phyloP scores from a whole-genome alignment of 1,140 invertebrate species.

The Cherax quadricarinatus region DNA sequence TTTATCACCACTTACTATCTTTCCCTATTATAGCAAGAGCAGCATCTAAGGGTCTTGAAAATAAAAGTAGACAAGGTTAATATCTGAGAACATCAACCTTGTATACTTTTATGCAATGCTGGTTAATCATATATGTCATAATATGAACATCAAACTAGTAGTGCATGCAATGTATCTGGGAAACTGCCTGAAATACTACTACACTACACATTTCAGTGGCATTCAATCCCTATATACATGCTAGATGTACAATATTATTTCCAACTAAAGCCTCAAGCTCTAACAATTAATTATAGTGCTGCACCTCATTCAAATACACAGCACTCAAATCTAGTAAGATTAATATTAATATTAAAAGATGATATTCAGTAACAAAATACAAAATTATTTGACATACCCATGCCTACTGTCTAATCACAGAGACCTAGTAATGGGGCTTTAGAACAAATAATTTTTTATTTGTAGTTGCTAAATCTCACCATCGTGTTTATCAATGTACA shows the following conservation, averaged over 20 bases:
- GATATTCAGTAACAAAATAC: constrained; percentile 51
- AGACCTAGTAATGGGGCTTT: not conserved
- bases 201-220: constrained; percentile 64
- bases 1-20: constrained; percentile 31
- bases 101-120: constrained; percentile 56
- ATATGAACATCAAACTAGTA: constrained; percentile 65
- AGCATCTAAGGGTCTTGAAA: constrained; percentile 42
- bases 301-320: constrained; percentile 54
- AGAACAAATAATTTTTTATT: constrained; percentile 10
- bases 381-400: constrained; percentile 44
- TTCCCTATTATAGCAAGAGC: constrained; percentile 43
- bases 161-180: constrained; percentile 66
- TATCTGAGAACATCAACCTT: constrained; percentile 42
- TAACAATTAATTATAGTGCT: constrained; percentile 69
- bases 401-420: constrained; percentile 27
- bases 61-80: constrained; percentile 53
- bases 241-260: constrained; percentile 65
- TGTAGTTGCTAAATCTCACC: constrained; percentile 8
- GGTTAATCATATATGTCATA: constrained; percentile 51
- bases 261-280: constrained; percentile 70
- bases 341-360: constrained; percentile 65
- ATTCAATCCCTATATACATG: constrained; percentile 66
- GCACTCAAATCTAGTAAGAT: constrained; percentile 61
- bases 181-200: constrained; percentile 60
- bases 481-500: constrained; percentile 32